Conservation (phyloP, 2,113 vertebrate genomes). For the Brachyhypopomus gauderio region DNA sequence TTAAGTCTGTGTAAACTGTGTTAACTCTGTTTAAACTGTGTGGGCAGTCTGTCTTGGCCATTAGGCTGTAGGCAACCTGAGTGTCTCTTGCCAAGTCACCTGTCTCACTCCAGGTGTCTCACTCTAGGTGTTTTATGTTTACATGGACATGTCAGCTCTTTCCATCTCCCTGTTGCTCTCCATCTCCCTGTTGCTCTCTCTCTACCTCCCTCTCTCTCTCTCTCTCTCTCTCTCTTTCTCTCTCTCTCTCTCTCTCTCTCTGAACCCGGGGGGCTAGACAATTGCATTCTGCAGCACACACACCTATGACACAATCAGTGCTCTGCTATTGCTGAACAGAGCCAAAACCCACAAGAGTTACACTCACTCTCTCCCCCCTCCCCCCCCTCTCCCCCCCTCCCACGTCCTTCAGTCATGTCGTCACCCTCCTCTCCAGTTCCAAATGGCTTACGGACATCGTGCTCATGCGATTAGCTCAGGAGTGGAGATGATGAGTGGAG, state of each 20-base stretch:
- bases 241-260: neutral
- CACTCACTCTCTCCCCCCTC: constrained; percentile 9
- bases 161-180: neutral
- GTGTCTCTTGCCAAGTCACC: neutral
- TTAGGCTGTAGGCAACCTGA: too few relatives aligned
- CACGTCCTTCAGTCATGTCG: constrained; percentile 23
- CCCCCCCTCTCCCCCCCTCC: neutral
- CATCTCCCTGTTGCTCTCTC: neutral
- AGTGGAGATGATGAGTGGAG: neutral
- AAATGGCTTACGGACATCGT: constrained; percentile 46
- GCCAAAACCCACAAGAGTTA: constrained; percentile 41
- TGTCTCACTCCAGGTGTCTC: constrained; percentile 9
- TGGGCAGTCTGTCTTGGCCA: too few relatives aligned
- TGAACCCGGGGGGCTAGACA: constrained; percentile 25
- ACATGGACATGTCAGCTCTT: neutral
- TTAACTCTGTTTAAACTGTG: too few relatives aligned
- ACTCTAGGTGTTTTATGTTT: neutral
- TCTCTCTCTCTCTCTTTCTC: neutral
- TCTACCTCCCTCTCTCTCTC: neutral
- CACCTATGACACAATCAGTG: constrained; percentile 22
- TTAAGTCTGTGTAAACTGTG: too few relatives aligned
- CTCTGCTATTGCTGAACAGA: neutral
- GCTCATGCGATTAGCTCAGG: constrained; percentile 39
- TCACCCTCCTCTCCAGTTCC: constrained; percentile 30
- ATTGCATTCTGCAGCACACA: constrained; percentile 20